phyloP scores from a whole-genome alignment of 2,888 invertebrate species.

The Cordylochernes scorpioides region DNA sequence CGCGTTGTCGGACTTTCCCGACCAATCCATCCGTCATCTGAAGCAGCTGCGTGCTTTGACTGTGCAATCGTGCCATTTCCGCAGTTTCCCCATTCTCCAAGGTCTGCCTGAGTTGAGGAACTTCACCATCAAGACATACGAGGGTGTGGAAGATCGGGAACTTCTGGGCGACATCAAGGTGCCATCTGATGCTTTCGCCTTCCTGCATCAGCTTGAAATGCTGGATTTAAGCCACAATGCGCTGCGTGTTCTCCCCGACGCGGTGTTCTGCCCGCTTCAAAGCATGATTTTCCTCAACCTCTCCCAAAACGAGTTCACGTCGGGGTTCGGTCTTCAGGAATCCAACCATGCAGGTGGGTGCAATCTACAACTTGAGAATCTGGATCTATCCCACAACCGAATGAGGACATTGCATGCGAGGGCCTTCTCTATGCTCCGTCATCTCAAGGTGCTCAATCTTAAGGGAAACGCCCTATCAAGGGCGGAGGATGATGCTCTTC shows the following conservation, averaged over 20 bases:
- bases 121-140: too few species aligned
- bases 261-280: constrained; percentile 12
- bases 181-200: constrained; percentile 11
- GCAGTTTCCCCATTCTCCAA: too few species aligned
- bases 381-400: constrained; percentile 30
- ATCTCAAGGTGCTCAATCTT: constrained; percentile 55
- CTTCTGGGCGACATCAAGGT: too few species aligned
- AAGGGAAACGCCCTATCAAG: constrained; percentile 50
- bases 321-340: constrained; percentile 12
- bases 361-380: constrained; percentile 11
- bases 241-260: constrained; percentile 10
- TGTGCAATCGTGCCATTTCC: too few species aligned
- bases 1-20: too few species aligned
- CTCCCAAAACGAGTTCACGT: constrained; percentile 26
- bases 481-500: constrained; percentile 14
- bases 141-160: too few species aligned
- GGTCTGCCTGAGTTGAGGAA: too few species aligned
- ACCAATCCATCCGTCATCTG: too few species aligned
- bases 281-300: constrained; percentile 11
- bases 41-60: too few species aligned
- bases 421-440: constrained; percentile 43
- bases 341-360: constrained; percentile 9
- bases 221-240: constrained; percentile 14
- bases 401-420: constrained; percentile 48
- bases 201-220: constrained; percentile 9